phyloP scores from a whole-genome alignment of 2,888 invertebrate genomes.

The Caenorhabditis sp. region DNA sequence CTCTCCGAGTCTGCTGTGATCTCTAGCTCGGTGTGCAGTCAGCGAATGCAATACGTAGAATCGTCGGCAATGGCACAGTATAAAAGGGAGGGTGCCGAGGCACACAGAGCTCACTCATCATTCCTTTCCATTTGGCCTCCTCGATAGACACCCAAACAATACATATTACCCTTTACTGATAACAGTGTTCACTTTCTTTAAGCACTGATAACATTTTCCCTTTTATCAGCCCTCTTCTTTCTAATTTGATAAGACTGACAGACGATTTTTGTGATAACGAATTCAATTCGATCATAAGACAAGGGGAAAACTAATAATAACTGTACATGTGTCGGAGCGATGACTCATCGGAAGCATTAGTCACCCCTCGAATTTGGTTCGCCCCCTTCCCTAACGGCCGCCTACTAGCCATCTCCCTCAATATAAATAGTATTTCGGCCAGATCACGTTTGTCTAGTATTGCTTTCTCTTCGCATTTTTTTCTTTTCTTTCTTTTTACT shows the following conservation, averaged over 20 bases:
- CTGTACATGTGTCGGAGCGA: not conserved
- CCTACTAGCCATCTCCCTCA: conserved; percentile 6
- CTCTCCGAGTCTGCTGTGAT: not conserved
- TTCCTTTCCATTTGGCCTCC: not conserved
- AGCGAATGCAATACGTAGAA: conserved; percentile 55
- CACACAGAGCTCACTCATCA: conserved; percentile 37
- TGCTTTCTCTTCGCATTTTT: conserved; percentile 3
- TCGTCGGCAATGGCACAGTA: conserved; percentile 43
- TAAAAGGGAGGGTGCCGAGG: conserved; percentile 37
- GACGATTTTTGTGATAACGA: conserved; percentile 5
- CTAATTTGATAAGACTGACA: not conserved
- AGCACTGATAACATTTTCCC: not conserved
- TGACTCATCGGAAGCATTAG: conserved; percentile 40
- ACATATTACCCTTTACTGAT: not conserved
- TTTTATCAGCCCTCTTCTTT: not conserved
- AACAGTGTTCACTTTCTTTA: not conserved
- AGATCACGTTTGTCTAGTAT: not conserved
- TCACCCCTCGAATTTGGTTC: conserved; percentile 6
- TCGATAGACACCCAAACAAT: no score
- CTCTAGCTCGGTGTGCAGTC: conserved; percentile 36
- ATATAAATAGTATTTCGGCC: conserved; percentile 1
- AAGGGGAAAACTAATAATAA: conserved; percentile 10
- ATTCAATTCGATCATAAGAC: not conserved
- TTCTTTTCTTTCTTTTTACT: not conserved
- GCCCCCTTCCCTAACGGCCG: not conserved